Percentiles rank a stretch among this genome's conserved stretches.
Conservation (phyloP, 2,888 invertebrate species). For the Sarcophaga rosellei region DNA sequence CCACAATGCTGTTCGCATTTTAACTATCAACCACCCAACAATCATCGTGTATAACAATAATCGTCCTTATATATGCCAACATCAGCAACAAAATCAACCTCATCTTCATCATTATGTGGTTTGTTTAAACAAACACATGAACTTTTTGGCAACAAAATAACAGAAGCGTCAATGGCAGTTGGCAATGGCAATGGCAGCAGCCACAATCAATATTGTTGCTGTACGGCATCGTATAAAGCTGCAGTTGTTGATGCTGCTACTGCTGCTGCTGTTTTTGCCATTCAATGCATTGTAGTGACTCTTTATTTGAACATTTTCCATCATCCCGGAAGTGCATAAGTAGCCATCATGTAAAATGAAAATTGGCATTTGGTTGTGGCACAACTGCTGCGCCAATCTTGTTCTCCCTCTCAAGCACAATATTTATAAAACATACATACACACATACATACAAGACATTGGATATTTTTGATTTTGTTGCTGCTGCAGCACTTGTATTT, state of each 20-base stretch:
- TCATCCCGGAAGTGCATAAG: conserved; percentile 70
- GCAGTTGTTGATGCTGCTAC: conserved; percentile 18
- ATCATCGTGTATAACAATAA: conserved; percentile 38
- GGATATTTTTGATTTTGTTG: neutral
- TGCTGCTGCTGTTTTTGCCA: conserved; percentile 20
- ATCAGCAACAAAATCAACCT: conserved; percentile 22
- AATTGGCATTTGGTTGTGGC: conserved; percentile 70
- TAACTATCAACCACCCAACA: conserved; percentile 42
- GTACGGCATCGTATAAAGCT: neutral
- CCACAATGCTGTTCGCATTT: too few relatives aligned
- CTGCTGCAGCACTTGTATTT: conserved; percentile 5
- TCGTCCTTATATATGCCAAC: conserved; percentile 33
- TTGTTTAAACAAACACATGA: conserved; percentile 36
- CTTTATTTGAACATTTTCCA: conserved; percentile 65
- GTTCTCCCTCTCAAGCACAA: conserved; percentile 14
- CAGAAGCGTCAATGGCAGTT: conserved; percentile 45
- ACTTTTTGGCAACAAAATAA: conserved; percentile 38
- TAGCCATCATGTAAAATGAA: conserved; percentile 70
- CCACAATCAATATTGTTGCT: too few relatives aligned
- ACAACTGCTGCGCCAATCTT: conserved; percentile 38
- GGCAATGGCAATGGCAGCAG: too few relatives aligned
- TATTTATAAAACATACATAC: neutral
- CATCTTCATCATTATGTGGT: conserved; percentile 48
- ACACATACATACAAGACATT: neutral
- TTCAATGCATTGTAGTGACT: conserved; percentile 32